Base-by-base conservation (phyloP, 2,113 vertebrate genomes). In the Rhinopithecus roxellana region DNA sequence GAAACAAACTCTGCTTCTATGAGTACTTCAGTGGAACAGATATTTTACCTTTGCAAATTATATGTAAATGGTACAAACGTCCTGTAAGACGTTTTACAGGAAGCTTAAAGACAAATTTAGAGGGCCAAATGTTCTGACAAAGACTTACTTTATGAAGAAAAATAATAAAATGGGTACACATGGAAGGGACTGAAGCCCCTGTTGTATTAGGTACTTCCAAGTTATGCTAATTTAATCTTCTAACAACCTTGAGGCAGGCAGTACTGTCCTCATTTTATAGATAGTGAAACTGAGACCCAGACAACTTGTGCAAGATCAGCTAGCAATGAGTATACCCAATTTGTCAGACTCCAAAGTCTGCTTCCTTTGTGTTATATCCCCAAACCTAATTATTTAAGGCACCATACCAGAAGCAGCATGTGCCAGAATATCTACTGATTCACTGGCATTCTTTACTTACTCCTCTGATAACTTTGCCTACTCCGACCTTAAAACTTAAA, bases 391-490 rank as follows among this genome's bases (percentile, higher is more conserved):
- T 90, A 6, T 64, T 90, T 25, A 85, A 7, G 64, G 50, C 20
- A 85, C 23, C 74, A 93, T 55, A 88, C 20, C 10, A 89, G 30
- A 90, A n/a, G 2, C 7, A 67, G 23, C 13, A 55, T 23, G 2
- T 89, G 40, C 20, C 69, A 90, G 32, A 89, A 89, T 35, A 79
- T 69, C 64, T 64, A 64, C 4, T 9, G 48, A 96, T 43, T 86
- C 35, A 93, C 2, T 75, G 70, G 18, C 59, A 95, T 79, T 97
- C 72, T 96, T 90, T 89, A 99, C 99, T 99, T 98, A 99, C 99
- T 57, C 99, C 99, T 99, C 99, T 98, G 98, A 99, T 99, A 95
- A 99, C 99, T 99, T 98, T 99, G 69, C 99, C 99, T 95, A 99
- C 0, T 2, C 99, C 99, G 3, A 99, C 99, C 98, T 99, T 99